Conservation (phyloP, 2,797 vertebrate species). For the Potorous gilbertii region DNA sequence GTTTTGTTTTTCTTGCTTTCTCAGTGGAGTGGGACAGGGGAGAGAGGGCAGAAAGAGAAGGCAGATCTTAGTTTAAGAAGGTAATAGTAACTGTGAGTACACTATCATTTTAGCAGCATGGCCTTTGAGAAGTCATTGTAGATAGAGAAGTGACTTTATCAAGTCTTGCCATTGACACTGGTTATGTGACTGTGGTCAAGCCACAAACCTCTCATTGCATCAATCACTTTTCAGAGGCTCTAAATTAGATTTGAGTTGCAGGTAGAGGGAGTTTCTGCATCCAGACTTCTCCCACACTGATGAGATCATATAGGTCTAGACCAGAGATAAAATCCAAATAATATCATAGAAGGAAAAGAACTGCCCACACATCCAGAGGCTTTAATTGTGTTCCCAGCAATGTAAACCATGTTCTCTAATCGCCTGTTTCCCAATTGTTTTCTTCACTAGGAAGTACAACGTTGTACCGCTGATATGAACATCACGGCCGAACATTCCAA, state of each 20-base stretch:
- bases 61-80: not conserved
- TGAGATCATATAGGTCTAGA: not conserved
- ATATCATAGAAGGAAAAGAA: not conserved
- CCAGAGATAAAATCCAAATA: not conserved
- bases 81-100: not conserved
- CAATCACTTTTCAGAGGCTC: not conserved
- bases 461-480: conserved; percentile 95
- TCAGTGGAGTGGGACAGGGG: not conserved
- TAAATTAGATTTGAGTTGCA: not conserved
- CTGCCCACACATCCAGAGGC: not conserved
- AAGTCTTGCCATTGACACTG: not conserved
- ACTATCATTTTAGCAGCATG: not conserved
- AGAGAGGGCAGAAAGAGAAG: not conserved
- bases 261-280: not conserved
- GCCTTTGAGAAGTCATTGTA: not conserved
- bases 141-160: not conserved
- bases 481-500: conserved; percentile 99
- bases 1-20: not conserved
- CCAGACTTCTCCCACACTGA: not conserved
- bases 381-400: not conserved
- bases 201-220: not conserved
- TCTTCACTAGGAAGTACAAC: conserved; percentile 93
- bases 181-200: not conserved
- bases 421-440: conserved; percentile 20
- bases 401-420: not conserved